A percentile compares a stretch with the other conserved stretches of the same genome.
These are phyloP conservation scores for Axinella damicornis DNA, from an alignment of 37 sponge, comb jelly and placozoan genomes.

Conservation along the genomic window DNA sequence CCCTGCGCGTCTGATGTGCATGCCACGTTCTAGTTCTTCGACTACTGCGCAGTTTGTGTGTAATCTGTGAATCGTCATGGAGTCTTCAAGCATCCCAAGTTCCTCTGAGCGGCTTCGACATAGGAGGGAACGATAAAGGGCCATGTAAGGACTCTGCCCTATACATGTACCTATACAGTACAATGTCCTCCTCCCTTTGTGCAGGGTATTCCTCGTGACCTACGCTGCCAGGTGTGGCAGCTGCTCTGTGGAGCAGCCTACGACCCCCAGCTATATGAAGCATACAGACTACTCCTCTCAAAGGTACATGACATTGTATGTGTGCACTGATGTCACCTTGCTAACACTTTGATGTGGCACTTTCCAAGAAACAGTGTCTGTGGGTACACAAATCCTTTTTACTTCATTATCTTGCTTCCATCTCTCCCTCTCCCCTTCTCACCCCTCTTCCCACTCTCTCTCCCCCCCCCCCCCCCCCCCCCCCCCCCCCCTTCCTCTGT, in stretches of 20 bases:
- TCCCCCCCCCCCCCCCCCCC: neutral
- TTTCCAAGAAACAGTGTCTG: neutral
- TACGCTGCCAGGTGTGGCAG: slow-evolving; percentile 92
- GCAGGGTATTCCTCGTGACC: slow-evolving; percentile 85
- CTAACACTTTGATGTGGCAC: too few relatives aligned
- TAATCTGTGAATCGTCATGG: too few relatives aligned
- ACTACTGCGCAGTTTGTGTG: too few relatives aligned
- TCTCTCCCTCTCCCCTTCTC: neutral
- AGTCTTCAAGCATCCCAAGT: too few relatives aligned
- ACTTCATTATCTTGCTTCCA: too few relatives aligned
- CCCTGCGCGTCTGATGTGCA: too few relatives aligned
- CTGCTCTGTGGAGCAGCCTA: slow-evolving; percentile 77
- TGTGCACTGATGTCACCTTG: too few relatives aligned
- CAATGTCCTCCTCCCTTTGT: neutral
- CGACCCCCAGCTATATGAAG: slow-evolving; percentile 83
- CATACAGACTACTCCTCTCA: slow-evolving; percentile 79
- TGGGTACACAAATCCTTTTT: neutral
- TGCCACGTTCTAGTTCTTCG: too few relatives aligned
- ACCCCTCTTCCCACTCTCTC: neutral
- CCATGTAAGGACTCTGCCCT: too few relatives aligned
- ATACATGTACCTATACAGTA: too few relatives aligned
- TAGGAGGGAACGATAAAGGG: too few relatives aligned
- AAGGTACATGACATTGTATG: slow-evolving; percentile 57
- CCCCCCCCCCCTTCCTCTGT: neutral
- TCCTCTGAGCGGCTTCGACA: too few relatives aligned